Conservation (phyloP, 2,888 invertebrate species). For the Epistrophe grossulariae region DNA sequence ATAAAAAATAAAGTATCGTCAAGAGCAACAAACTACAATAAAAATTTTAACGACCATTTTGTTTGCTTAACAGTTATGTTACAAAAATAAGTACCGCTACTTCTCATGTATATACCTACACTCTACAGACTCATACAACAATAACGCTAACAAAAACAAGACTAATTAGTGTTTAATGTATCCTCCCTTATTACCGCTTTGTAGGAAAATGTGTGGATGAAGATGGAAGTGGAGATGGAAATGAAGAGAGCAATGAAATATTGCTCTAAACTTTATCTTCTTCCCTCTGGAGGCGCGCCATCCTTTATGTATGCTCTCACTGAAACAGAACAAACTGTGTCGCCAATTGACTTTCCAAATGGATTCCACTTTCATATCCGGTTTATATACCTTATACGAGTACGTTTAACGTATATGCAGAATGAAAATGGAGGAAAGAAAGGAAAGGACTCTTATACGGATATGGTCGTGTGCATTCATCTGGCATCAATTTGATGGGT, state of each 20-base stretch:
- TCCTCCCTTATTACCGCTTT: slow-evolving; percentile 47
- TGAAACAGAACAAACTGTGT: slow-evolving; percentile 36
- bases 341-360: slow-evolving; percentile 69
- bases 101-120: slow-evolving; percentile 16
- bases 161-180: slow-evolving; percentile 70
- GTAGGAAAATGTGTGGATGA: slow-evolving; percentile 7
- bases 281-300: slow-evolving; percentile 15
- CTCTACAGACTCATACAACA: too few relatives aligned
- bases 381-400: slow-evolving; percentile 1
- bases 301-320: slow-evolving; percentile 36
- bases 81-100: slow-evolving; percentile 15
- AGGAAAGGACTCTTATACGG: slow-evolving; percentile 26
- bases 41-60: slow-evolving; percentile 51
- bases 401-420: not conserved
- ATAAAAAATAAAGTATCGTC: not conserved
- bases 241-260: slow-evolving; percentile 43
- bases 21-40: slow-evolving; percentile 31
- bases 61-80: slow-evolving; percentile 34
- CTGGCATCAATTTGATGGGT: slow-evolving; percentile 36
- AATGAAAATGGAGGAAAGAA: not conserved
- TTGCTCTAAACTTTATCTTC: slow-evolving; percentile 41
- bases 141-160: slow-evolving; percentile 33
- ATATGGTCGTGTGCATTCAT: slow-evolving; percentile 34
- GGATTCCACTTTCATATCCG: slow-evolving; percentile 65
- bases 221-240: too few relatives aligned